A percentile compares a stretch with the other conserved stretches of the same genome.
phyloP scores from a whole-genome alignment of 2,113 vertebrate genomes.

The Mesitornis unicolor region DNA sequence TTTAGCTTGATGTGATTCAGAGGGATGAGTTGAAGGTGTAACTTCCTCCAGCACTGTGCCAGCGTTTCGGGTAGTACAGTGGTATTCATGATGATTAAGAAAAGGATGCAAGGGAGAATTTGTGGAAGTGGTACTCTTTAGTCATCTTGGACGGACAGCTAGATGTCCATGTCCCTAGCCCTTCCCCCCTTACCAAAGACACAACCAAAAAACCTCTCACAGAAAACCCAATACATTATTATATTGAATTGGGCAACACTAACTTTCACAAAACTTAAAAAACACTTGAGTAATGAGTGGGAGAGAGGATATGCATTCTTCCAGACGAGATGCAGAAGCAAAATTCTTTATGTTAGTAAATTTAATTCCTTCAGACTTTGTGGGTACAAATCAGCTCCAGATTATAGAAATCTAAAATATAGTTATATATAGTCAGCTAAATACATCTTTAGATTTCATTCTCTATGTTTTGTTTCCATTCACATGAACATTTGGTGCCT shows the following conservation, averaged over 20 bases:
- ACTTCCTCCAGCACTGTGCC: background rate
- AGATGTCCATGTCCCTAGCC: background rate
- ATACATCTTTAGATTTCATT: background rate
- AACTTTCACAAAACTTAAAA: background rate
- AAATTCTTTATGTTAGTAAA: background rate
- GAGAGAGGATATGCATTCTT: background rate
- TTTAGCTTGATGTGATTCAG: background rate
- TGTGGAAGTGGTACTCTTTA: background rate
- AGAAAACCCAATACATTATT: no score
- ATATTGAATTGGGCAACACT: background rate
- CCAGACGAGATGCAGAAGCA: background rate
- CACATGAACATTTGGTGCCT: background rate
- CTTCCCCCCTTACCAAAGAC: no score
- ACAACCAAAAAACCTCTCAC: no score
- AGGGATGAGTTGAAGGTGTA: background rate
- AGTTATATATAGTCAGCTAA: background rate
- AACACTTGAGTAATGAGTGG: background rate
- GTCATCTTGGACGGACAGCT: background rate
- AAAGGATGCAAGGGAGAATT: background rate
- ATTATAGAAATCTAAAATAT: background rate
- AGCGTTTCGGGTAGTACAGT: background rate
- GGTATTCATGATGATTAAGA: background rate
- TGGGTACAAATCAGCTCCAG: background rate
- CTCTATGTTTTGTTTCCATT: background rate
- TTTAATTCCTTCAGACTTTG: background rate